Conservation (phyloP, 2,113 vertebrate genomes). For the Tetrao urogallus region DNA sequence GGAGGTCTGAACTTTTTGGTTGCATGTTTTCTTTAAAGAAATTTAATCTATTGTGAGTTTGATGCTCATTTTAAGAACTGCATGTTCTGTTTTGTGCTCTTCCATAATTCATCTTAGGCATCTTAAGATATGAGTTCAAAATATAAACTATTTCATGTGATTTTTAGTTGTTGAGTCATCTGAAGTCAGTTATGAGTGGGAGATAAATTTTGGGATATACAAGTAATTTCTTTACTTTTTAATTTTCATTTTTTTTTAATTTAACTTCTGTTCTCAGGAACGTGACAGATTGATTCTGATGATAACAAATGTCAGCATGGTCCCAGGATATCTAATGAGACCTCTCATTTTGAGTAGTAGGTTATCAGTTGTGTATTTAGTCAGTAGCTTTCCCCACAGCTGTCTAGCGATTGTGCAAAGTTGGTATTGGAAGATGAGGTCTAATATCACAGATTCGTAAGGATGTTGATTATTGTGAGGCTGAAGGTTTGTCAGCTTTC, state of each 20-base stretch:
- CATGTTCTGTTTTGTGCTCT: neutral
- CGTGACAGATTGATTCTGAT: neutral
- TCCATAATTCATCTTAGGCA: neutral
- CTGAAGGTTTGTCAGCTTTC: neutral
- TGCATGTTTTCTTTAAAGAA: neutral
- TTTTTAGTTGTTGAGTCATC: neutral
- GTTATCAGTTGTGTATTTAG: slow-evolving; percentile 14
- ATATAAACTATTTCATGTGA: neutral
- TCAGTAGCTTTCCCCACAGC: neutral
- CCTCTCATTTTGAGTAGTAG: neutral
- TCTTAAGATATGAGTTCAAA: neutral
- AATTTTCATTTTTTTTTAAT: neutral
- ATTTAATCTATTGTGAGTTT: neutral
- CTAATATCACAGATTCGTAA: neutral
- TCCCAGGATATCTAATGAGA: neutral
- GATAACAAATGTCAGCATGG: neutral
- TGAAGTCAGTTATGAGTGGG: neutral
- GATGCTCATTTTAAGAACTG: neutral
- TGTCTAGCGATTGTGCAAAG: neutral
- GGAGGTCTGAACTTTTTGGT: slow-evolving; percentile 9
- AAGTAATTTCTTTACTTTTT: neutral
- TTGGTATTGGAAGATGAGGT: slow-evolving; percentile 4
- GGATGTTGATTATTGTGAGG: neutral
- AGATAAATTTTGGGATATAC: neutral
- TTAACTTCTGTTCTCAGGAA: neutral